Conservation (phyloP, 2,113 vertebrate genomes). For the Catharus minimus region DNA sequence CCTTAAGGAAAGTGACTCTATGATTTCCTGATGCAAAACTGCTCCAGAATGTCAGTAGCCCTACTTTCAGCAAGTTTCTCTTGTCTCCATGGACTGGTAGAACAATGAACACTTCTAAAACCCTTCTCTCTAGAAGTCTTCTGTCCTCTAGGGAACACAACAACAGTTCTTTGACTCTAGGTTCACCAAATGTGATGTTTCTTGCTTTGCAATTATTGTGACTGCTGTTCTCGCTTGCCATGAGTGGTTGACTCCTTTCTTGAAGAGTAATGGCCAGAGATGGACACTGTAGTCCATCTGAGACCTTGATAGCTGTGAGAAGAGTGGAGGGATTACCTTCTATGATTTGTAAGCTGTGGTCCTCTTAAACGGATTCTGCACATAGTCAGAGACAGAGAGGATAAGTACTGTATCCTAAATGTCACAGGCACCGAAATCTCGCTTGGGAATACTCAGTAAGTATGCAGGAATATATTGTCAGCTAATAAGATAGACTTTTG, state of each 20-base stretch:
- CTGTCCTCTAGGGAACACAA: background rate
- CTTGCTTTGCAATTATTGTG: background rate
- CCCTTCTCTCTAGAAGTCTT: background rate
- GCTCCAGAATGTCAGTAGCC: background rate
- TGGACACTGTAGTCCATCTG: background rate
- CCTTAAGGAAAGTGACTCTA: accelerated
- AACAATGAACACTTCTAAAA: background rate
- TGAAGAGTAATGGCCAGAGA: background rate
- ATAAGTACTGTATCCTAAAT: background rate
- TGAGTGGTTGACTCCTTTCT: background rate
- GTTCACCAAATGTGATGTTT: accelerated
- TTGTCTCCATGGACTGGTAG: background rate
- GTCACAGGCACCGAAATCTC: background rate
- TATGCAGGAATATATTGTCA: background rate
- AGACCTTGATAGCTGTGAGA: background rate
- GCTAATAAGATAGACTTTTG: background rate
- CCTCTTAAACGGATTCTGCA: background rate
- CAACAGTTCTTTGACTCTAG: background rate
- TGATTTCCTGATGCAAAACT: background rate
- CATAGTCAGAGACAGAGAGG: background rate
- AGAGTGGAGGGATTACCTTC: background rate
- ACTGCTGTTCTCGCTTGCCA: background rate
- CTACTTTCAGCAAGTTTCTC: background rate
- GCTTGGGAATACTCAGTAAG: background rate
- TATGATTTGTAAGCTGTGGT: background rate